These are phyloP conservation scores for Gallirallus australis DNA, from an alignment of 2,797 vertebrate genomes.

Conservation along the genomic window DNA sequence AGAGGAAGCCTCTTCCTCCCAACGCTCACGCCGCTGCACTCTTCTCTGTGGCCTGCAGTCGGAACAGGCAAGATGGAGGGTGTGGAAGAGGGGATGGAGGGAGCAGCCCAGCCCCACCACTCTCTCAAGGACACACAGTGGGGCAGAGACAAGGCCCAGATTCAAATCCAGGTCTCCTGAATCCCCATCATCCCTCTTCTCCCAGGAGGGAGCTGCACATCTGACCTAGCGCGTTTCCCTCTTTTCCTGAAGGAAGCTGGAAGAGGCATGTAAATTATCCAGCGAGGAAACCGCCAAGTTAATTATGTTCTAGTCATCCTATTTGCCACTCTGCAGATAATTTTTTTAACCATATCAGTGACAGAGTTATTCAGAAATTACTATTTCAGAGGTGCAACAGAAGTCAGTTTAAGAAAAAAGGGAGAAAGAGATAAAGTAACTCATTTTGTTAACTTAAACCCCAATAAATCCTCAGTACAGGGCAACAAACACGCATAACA, in stretches of 20 bases:
- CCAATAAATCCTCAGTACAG: not conserved
- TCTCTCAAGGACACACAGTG: not conserved
- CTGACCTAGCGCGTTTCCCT: not conserved
- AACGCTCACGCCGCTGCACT: accelerated
- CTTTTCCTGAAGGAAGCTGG: not conserved
- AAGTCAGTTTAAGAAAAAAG: not conserved
- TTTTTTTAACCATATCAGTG: not conserved
- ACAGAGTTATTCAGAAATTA: not conserved
- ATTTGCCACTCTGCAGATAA: not conserved
- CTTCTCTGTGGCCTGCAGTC: not conserved
- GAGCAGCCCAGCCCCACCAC: not conserved
- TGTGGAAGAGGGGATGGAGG: not conserved
- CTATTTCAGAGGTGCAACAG: not conserved
- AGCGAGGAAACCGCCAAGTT: not conserved
- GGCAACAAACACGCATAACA: not conserved
- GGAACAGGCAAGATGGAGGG: not conserved
- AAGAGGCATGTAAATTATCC: not conserved
- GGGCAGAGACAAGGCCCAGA: not conserved
- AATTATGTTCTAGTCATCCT: not conserved
- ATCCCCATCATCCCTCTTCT: not conserved
- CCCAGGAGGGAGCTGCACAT: not conserved
- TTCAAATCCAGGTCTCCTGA: constrained; percentile 6
- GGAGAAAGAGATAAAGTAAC: not conserved
- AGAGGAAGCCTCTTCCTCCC: not conserved
- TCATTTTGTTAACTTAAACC: not conserved